Base-by-base conservation (phyloP, 2,113 vertebrate species). In the Neodontobutis hainanensis region DNA sequence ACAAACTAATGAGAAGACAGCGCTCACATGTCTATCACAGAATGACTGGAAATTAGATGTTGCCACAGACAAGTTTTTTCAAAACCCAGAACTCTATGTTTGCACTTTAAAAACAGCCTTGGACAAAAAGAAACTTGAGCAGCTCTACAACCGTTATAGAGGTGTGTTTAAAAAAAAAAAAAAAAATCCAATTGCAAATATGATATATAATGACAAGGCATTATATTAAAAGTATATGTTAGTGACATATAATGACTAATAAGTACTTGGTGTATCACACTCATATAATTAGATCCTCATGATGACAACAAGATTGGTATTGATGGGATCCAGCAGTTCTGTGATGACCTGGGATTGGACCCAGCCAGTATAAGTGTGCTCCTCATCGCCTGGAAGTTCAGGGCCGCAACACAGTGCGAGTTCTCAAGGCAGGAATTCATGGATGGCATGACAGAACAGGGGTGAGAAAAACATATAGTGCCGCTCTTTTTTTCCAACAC, bases 41-140 rank as follows among this genome's bases (percentile, higher is more conserved):
- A 98, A 99, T 95, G 97, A 99, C 91, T 99, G 97, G 97, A 99
- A 99, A 92, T 90, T 99, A 94, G 97, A 99, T 80, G 95, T 98
- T 87, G 96, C 97, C 85, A 99, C 96, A 74, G 97, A 99, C 92
- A 99, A 98, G 82, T 99, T 97, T 92, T 99, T 98, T 88, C 96
- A 99, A 89, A 97, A 95, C 75, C 97, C 97, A 81, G 97, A 98
- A 92, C 94, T 97, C 83, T 98, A 97, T 88, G 91, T 96, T 92
- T 92, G 96, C 81, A 96, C 93, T 73, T 89, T 97, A 85, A 98
- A 96, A 87, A 95, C 94, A 75, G 92, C 93, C 5, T 89, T 97
- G 90, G 97, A 98, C 92, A 95, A 94, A 90, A 99, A 96, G 90
- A 97, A 94, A 79, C 91, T 99, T 84, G 97, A 99, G 77, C 96